Evolutionary conservation across 2,888 invertebrate genomes (phyloP).

Genomic region (Congeria kusceri): DNA sequence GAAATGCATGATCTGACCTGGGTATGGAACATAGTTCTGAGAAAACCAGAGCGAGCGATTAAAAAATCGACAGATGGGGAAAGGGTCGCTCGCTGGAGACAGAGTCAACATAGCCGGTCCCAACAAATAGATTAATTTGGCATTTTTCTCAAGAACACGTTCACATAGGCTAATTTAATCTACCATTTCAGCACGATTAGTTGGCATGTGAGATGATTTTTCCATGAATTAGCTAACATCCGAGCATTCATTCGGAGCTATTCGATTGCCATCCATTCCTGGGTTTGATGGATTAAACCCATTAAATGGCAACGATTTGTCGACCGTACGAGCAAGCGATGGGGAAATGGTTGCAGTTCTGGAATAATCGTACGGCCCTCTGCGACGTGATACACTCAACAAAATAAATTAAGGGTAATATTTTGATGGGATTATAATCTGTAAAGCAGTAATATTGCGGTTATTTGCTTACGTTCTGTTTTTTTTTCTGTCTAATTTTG

Average conservation of each 20-base stretch:
- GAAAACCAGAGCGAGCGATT: no score
- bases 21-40: no score
- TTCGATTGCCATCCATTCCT: conserved; percentile 45
- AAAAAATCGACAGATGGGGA: conserved; percentile 56
- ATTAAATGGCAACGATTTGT: conserved; percentile 30
- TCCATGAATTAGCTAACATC: conserved; percentile 67
- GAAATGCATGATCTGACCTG: no score
- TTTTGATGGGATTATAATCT: no score
- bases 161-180: conserved; percentile 66
- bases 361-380: no score
- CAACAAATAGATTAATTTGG: conserved; percentile 62
- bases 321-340: not conserved
- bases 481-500: no score
- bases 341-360: not conserved
- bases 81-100: conserved; percentile 47
- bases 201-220: conserved; percentile 62
- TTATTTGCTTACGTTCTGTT: no score
- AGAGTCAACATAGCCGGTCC: conserved; percentile 60
- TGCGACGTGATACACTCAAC: no score
- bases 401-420: no score
- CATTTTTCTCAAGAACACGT: conserved; percentile 53
- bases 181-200: conserved; percentile 66
- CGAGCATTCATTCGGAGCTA: conserved; percentile 62
- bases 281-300: conserved; percentile 57
- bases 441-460: no score